Base-by-base conservation (phyloP, 1,140 invertebrate genomes). In the Platorchestia sp. region DNA sequence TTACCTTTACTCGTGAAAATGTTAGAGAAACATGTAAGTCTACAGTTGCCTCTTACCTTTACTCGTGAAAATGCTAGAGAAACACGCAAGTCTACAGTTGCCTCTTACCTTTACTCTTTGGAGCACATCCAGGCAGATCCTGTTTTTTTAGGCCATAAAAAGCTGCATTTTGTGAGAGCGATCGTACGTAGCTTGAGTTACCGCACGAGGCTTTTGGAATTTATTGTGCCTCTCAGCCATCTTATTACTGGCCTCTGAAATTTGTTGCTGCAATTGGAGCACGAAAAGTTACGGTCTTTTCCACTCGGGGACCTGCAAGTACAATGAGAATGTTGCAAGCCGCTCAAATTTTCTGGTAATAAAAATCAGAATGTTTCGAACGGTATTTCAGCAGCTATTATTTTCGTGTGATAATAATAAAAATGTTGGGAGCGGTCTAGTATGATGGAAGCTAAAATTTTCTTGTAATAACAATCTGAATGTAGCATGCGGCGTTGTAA, bases 181-280 rank as follows among this genome's bases (percentile, higher is more conserved):
- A 89, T 89, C 87, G n/a, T 43, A 43, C n/a, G 42, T 89, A 42
- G 43, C 87, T 89, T 89, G 41, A 89, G 87, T 44, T 89, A 42
- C 87, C 87, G 87, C 43, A 19, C 27, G 10, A 89, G 87, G 87
- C 87, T 42, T 89, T 14, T 42, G 87, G 41, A 89, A 89, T 89
- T 89, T 89, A 89, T 89, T 89, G 43, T 42, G 87, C 87, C 87
- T 89, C 27, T 42, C 87, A 89, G 87, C 87, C 87, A 89, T 89
- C 87, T 89, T 89, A 89, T 89, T 89, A 43, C 87, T 41, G 87
- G 87, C 10, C 87, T 27, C 87, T 89, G 87, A 89, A 89, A 89
- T 89, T 89, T 89, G 87, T 89, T 89, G 87, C 87, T 89, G 87
- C 87, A 89, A 89, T 89, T 89, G 87, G 87, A 41, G 41, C 87